Evolutionary conservation across 2,888 invertebrate species (phyloP), one percentile per base, ranked within the genome.

Genomic region (Branchipolynoe longqiensis): DNA sequence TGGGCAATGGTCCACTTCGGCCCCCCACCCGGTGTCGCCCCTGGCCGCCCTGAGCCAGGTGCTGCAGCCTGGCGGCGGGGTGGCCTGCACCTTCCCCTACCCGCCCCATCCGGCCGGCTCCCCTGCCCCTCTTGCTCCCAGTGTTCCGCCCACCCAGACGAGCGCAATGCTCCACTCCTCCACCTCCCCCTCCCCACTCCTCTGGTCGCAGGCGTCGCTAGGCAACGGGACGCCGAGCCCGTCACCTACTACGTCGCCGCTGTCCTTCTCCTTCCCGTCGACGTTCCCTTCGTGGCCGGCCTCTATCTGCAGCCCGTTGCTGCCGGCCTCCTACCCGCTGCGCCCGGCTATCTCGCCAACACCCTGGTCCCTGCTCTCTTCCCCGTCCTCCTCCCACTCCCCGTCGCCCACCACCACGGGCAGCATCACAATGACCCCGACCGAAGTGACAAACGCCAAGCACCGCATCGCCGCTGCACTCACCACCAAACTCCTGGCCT

Each of bases 401-500:
- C 18, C 48, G 18, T 18, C 48, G 8, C 33, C 69, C 18, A 18
- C 58, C n/a, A 8, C 58, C 4, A 8, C 58, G 22, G 58, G 58
- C 58, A n/a, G 25, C 12, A 62, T 25, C 62, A 62, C 33, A 33
- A 33, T 69, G 36, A n/a, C 69, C 69, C 69, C 69, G 18, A 69
- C 69, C 22, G 69, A 69, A 38, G 69, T 36, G 22, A n/a, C n/a
- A n/a, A n/a, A n/a, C n/a, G n/a, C n/a, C n/a, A 69, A 69, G 22
- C 69, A 69, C 69, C 69, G 69, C 8, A 18, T 69, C 22, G 69
- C 69, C 8, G 38, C 38, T 22, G 69, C 69, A 14, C 33, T 69
- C 36, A 69, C 69, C 12, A 12, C 33, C 69, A 69, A 33, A 69
- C 33, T 69, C 36, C 69, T 69, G 36, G 33, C 69, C n/a, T 33